phyloP scores from a whole-genome alignment of 2,888 invertebrate species.

The Scaptomyza tumidula region DNA sequence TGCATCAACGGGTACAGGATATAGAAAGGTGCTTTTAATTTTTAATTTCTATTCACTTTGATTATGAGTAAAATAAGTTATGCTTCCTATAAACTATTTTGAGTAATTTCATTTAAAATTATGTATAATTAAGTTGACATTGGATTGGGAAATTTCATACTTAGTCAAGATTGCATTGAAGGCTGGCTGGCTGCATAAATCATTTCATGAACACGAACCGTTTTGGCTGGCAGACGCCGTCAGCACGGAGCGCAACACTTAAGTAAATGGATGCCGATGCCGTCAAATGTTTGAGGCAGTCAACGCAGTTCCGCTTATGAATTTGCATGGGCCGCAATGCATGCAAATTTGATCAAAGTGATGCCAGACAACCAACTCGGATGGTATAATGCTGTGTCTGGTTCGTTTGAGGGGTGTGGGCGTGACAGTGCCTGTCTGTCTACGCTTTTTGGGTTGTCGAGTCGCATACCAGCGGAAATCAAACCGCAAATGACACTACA shows the following conservation, averaged over 20 bases:
- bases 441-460: constrained; percentile 7
- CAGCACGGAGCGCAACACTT: constrained; percentile 12
- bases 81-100: not conserved
- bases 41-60: not conserved
- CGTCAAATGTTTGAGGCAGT: constrained; percentile 1
- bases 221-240: constrained; percentile 17
- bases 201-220: constrained; percentile 11
- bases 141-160: constrained; percentile 2
- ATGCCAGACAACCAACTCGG: constrained; percentile 15
- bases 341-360: constrained; percentile 60
- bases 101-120: not conserved
- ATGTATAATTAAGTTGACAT: constrained; percentile 2
- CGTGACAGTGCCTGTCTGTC: not conserved
- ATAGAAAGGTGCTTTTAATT: not conserved
- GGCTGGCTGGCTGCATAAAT: constrained; percentile 8
- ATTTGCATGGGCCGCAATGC: constrained; percentile 53
- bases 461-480: constrained; percentile 52
- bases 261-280: constrained; percentile 8
- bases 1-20: too few relatives aligned
- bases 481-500: constrained; percentile 72
- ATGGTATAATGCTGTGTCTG: constrained; percentile 1
- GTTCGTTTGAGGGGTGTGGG: not conserved
- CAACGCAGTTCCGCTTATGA: constrained; percentile 55
- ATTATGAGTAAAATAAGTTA: not conserved
- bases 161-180: constrained; percentile 20